Base-by-base conservation (phyloP, 2,888 invertebrate genomes). In the Odontocerum albicorne region DNA sequence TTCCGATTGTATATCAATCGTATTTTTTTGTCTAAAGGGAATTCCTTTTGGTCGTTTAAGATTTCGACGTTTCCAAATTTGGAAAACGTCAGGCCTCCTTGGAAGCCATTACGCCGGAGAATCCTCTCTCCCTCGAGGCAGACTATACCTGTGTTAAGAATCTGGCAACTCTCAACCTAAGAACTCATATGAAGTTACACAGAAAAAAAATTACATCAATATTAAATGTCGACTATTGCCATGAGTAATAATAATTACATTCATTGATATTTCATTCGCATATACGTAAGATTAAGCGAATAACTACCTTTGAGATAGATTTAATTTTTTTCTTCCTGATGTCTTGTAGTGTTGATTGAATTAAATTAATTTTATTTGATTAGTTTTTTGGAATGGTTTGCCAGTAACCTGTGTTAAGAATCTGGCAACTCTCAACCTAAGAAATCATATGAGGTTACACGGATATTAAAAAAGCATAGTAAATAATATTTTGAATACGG, bases 51-150 rank as follows among this genome's bases (percentile, higher is more conserved):
- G 53, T 31, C 8, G 47, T 40, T 53, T 45, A 33, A 33, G 52
- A 47, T 43, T 55, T 46, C 42, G 42, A 35, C 33, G 21, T 10
- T 47, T 21, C 54, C 58, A 49, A 55, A 54, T 58, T 58, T 50
- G 58, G 58, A 16, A 39, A 43, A 49, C 32, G 3, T 13, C 16
- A 27, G 27, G 39, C 40, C 22, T 42, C 19, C 42, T 12, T 16
- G 10, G 13, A 42, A 42, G 21, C 4, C 27, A 27, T 27, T 27
- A 4, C 4, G 6, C 27, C 27, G 6, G 6, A 27, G 6, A 27
- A 27, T 8, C 10, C 27, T 8, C n/a, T n/a, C n/a, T n/a, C 19
- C 2, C n/a, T n/a, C 12, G 19, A 39, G 6, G n/a, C 10, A 20
- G 12, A 19, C 20, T 10, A n/a, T 20, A 39, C 20, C 12, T 8